Conservation (phyloP, 2,888 invertebrate genomes). For the Pecten maximus region DNA sequence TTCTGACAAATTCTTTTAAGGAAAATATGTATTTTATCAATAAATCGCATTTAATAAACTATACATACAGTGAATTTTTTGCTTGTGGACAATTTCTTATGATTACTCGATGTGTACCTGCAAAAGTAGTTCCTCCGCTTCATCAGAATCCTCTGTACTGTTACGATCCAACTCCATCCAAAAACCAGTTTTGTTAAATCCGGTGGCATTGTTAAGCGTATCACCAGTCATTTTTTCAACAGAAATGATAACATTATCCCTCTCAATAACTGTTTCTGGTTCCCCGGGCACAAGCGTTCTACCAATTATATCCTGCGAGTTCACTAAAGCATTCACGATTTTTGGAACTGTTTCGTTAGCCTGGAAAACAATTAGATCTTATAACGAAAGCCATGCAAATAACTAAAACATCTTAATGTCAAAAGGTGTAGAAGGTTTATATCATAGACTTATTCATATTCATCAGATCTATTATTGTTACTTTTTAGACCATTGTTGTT, state of each 20-base stretch:
- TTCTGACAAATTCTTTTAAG: too few relatives aligned
- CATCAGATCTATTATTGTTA: too few relatives aligned
- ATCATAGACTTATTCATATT: too few relatives aligned
- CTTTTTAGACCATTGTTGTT: too few relatives aligned
- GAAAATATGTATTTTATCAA: too few relatives aligned
- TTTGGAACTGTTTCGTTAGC: not conserved
- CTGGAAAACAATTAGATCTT: not conserved
- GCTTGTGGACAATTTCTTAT: too few relatives aligned
- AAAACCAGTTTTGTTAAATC: not conserved
- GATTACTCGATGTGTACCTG: too few relatives aligned
- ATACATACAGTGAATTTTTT: too few relatives aligned
- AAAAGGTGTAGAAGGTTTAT: too few relatives aligned
- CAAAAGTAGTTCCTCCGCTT: not conserved
- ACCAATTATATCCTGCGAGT: not conserved
- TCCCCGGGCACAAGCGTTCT: not conserved
- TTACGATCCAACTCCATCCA: not conserved
- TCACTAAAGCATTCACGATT: not conserved
- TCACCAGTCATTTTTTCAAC: not conserved
- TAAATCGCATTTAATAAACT: too few relatives aligned
- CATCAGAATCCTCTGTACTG: not conserved
- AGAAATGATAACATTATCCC: not conserved
- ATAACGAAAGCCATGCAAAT: too few relatives aligned
- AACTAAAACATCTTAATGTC: too few relatives aligned
- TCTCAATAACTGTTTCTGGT: not conserved
- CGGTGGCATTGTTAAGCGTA: not conserved